These are phyloP conservation scores for Oenanthe oenanthe DNA, from an alignment of 2,113 vertebrate genomes.

Conservation along the genomic window DNA sequence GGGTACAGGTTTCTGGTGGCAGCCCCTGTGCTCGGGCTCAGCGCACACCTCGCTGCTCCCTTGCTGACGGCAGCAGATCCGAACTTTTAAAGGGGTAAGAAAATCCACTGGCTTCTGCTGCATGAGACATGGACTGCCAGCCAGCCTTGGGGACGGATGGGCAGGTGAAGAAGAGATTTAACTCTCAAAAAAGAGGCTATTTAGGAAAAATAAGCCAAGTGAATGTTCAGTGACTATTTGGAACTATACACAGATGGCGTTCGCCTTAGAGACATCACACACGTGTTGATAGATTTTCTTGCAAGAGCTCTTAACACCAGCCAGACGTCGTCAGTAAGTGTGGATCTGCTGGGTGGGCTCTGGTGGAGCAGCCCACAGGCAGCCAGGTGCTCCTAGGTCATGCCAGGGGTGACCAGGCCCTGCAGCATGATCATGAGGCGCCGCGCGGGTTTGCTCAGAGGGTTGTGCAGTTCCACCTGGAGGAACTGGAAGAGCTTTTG, in stretches of 20 bases:
- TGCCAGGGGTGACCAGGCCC: conserved; percentile 85
- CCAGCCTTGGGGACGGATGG: neutral
- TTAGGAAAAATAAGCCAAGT: conserved; percentile 61
- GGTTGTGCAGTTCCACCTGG: conserved; percentile 90
- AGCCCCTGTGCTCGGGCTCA: neutral
- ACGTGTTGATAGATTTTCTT: neutral
- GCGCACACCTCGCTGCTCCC: neutral
- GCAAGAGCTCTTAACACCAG: conserved; percentile 38
- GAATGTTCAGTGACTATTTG: conserved; percentile 47
- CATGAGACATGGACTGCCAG: neutral
- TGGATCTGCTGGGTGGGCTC: neutral
- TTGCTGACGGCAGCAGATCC: neutral
- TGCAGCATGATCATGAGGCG: conserved; percentile 97
- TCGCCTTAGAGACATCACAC: conserved; percentile 42
- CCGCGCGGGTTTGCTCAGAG: conserved; percentile 86
- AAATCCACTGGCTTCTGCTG: neutral
- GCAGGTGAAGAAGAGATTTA: neutral
- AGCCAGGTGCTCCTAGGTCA: conserved; percentile 73
- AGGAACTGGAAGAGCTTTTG: conserved; percentile 94
- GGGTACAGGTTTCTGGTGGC: accelerated
- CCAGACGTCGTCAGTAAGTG: neutral
- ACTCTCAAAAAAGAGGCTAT: conserved; percentile 38
- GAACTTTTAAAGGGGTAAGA: neutral
- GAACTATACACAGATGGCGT: conserved; percentile 34
- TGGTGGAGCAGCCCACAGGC: neutral